These are phyloP conservation scores for Neoaliturus tenellus DNA, from an alignment of 2,888 invertebrate species.

Conservation along the genomic window DNA sequence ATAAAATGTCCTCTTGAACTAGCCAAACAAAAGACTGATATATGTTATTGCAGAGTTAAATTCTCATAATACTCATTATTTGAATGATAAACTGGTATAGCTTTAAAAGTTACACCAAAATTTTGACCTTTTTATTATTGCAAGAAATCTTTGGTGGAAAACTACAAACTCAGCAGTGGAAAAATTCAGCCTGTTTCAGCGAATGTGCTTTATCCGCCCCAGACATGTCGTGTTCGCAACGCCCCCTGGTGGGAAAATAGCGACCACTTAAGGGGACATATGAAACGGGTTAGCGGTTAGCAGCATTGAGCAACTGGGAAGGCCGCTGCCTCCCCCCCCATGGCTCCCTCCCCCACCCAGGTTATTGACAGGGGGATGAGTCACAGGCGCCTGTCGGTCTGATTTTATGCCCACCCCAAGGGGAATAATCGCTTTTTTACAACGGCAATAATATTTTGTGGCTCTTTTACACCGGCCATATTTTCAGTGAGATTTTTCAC, in stretches of 20 bases:
- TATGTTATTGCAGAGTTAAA: too few species aligned
- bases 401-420: neutral
- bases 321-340: neutral
- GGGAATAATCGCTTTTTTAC: conserved; percentile 25
- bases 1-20: too few species aligned
- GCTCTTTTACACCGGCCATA: neutral
- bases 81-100: too few species aligned
- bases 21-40: too few species aligned
- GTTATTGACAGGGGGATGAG: neutral
- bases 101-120: too few species aligned
- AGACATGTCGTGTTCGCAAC: neutral
- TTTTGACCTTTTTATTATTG: too few species aligned
- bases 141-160: too few species aligned
- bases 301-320: conserved; percentile 35
- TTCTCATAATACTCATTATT: too few species aligned
- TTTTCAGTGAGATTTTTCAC: neutral
- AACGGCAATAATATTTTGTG: conserved; percentile 16
- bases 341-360: neutral
- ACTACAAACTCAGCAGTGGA: neutral
- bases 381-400: conserved; percentile 23
- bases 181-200: neutral
- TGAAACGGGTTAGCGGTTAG: conserved; percentile 52
- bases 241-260: conserved; percentile 13
- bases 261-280: conserved; percentile 41
- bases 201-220: neutral